phyloP scores from a whole-genome alignment of 2,797 vertebrate species.

The Pelochelys cantorii region DNA sequence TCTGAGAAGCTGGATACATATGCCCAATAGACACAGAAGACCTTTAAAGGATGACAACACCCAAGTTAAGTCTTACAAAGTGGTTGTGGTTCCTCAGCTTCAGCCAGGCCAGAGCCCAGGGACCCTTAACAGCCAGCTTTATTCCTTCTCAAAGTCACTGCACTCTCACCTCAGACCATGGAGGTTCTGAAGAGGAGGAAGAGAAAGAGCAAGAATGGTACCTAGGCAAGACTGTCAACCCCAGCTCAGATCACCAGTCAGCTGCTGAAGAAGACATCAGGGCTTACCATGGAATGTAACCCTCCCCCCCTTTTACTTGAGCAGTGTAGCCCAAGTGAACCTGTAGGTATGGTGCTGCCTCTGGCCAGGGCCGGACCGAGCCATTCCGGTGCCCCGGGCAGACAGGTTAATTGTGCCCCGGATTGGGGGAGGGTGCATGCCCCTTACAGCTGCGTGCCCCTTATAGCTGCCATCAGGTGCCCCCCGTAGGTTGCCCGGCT shows the following conservation, averaged over 20 bases:
- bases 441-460: too few relatives aligned
- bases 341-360: background rate
- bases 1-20: background rate
- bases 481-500: too few relatives aligned
- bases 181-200: slow-evolving; percentile 21
- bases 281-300: background rate
- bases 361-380: too few relatives aligned
- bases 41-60: background rate
- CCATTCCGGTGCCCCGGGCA: too few relatives aligned
- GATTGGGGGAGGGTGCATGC: too few relatives aligned
- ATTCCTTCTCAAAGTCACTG: background rate
- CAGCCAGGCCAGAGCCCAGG: slow-evolving; percentile 12
- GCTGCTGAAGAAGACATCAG: background rate
- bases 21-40: background rate
- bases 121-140: background rate
- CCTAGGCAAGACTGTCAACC: slow-evolving; percentile 22
- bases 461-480: too few relatives aligned
- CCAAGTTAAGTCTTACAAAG: background rate
- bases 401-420: too few relatives aligned
- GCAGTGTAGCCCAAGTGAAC: background rate
- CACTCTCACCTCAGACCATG: accelerated
- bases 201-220: slow-evolving; percentile 39
- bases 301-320: background rate
- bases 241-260: background rate
- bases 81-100: slow-evolving; percentile 39